phyloP scores from a whole-genome alignment of 2,113 vertebrate genomes.

The Alethe diademata region DNA sequence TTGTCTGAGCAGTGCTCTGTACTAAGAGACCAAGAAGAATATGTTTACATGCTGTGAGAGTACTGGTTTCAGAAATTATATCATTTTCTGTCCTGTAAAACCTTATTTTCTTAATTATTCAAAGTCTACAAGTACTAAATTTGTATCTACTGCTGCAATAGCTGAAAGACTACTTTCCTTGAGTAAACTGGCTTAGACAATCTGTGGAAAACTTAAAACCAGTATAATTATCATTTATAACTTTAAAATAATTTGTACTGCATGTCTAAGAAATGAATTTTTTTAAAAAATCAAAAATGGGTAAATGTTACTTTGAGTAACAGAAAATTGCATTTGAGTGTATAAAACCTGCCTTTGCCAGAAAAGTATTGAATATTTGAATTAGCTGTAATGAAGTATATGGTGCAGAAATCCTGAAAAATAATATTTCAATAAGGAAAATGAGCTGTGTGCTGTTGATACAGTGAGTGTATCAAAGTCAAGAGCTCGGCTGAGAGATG shows the following conservation, averaged over 20 bases:
- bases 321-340: background rate
- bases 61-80: background rate
- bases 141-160: background rate
- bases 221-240: background rate
- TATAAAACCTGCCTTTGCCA: background rate
- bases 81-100: background rate
- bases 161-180: background rate
- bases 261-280: background rate
- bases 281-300: background rate
- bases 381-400: background rate
- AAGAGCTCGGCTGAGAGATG: background rate
- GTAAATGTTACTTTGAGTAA: background rate
- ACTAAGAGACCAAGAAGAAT: background rate
- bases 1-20: background rate
- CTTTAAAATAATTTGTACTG: background rate
- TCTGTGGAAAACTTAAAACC: background rate
- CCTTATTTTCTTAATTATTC: background rate
- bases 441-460: background rate
- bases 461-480: background rate
- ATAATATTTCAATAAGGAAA: background rate
- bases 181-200: background rate
- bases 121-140: background rate
- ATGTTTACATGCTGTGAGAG: background rate
- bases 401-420: background rate
- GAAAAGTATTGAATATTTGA: background rate